phyloP scores from a whole-genome alignment of 2,797 vertebrate species.

The Takifugu rubripes region DNA sequence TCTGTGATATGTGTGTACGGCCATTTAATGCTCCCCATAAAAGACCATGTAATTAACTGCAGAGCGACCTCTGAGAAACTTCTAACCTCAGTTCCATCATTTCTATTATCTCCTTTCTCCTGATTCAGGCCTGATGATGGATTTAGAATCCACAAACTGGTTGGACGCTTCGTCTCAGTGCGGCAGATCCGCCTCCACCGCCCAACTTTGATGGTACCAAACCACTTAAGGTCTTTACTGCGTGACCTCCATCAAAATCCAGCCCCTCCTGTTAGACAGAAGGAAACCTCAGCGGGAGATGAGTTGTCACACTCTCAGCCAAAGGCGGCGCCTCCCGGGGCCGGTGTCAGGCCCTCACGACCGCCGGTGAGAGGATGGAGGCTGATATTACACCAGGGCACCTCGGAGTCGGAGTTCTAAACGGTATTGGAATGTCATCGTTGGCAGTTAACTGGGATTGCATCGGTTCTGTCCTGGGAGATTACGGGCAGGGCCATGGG shows the following conservation, averaged over 20 bases:
- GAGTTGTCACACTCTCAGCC: constrained; percentile 3
- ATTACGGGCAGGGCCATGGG: constrained; percentile 38
- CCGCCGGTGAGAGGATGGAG: constrained; percentile 12
- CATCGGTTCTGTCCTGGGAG: constrained; percentile 34
- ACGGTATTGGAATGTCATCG: constrained; percentile 15
- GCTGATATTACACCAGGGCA: constrained; percentile 1
- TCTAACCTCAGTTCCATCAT: no score
- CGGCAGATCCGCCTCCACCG: neutral
- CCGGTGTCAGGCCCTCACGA: constrained; percentile 21
- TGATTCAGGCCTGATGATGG: neutral
- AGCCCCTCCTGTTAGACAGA: neutral
- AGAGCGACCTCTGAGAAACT: no score
- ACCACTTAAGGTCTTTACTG: constrained; percentile 9
- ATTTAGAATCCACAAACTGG: constrained; percentile 14
- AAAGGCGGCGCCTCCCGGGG: constrained; percentile 12
- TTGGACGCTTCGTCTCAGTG: neutral
- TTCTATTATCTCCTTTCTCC: constrained; percentile 3
- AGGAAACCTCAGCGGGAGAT: neutral
- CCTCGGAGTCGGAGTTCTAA: constrained; percentile 23
- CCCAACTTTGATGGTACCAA: constrained; percentile 5
- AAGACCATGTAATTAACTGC: no score
- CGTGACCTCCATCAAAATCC: neutral
- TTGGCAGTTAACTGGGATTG: constrained; percentile 39
- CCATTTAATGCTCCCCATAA: no score
- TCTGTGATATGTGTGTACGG: no score